phyloP scores from a whole-genome alignment of 2,113 vertebrate genomes.

The Leucopsar rothschildi region DNA sequence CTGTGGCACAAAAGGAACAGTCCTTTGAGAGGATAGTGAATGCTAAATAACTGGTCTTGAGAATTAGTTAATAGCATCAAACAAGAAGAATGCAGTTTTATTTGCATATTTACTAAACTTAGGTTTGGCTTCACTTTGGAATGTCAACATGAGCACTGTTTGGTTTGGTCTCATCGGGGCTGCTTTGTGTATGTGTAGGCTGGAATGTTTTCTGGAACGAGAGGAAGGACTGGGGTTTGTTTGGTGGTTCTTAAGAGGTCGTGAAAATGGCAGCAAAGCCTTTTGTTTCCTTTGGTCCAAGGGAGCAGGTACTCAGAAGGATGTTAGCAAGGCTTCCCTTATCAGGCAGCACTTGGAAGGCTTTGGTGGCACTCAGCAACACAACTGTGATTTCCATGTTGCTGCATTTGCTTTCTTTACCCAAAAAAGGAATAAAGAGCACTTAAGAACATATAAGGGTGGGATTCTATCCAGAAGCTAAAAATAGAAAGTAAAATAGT shows the following conservation, averaged over 20 bases:
- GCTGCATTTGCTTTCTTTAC: slow-evolving; percentile 61
- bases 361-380: neutral
- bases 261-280: neutral
- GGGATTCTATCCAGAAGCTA: slow-evolving; percentile 65
- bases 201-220: neutral
- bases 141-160: slow-evolving; percentile 16
- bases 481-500: slow-evolving; percentile 55
- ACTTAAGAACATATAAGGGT: slow-evolving; percentile 57
- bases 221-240: neutral
- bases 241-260: neutral
- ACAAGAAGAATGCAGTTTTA: slow-evolving; percentile 5
- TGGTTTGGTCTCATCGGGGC: slow-evolving; percentile 22
- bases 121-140: slow-evolving; percentile 29
- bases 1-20: neutral
- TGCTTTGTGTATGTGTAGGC: neutral
- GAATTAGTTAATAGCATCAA: neutral
- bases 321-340: neutral
- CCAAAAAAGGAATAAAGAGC: slow-evolving; percentile 69
- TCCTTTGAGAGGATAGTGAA: neutral
- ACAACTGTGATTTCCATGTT: neutral
- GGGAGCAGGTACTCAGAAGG: neutral
- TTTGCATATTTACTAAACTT: slow-evolving; percentile 37
- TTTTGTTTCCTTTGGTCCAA: neutral
- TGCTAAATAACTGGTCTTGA: neutral
- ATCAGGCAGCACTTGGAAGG: neutral